These are phyloP conservation scores for Rattus rattus DNA, from an alignment of 2,113 vertebrate genomes.

Conservation along the genomic window DNA sequence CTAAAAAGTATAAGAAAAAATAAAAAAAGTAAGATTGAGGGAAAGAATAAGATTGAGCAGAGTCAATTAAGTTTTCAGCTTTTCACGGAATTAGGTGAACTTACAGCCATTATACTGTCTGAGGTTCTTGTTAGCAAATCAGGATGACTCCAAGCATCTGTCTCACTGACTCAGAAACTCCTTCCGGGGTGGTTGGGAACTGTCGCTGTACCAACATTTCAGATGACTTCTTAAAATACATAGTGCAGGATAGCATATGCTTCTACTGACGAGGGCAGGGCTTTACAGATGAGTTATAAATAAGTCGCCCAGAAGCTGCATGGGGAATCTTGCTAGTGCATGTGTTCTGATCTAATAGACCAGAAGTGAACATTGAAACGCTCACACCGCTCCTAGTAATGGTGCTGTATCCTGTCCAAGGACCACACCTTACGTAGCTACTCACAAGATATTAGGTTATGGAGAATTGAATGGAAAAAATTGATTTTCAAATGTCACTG, in stretches of 20 bases:
- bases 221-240: not conserved
- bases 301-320: not conserved
- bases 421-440: not conserved
- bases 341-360: not conserved
- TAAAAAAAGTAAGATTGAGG: not conserved
- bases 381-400: not conserved
- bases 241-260: not conserved
- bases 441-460: not conserved
- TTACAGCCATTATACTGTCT: not conserved
- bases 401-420: not conserved
- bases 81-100: slow-evolving; percentile 21
- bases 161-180: not conserved
- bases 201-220: not conserved
- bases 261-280: not conserved
- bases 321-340: not conserved
- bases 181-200: not conserved
- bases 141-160: not conserved
- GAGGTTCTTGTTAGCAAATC: not conserved
- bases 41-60: not conserved
- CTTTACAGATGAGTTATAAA: not conserved
- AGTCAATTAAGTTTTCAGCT: slow-evolving; percentile 1
- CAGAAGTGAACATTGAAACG: not conserved
- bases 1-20: slow-evolving; percentile 13
- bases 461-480: slow-evolving; percentile 9
- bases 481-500: slow-evolving; percentile 34